These are phyloP conservation scores for Apamea monoglypha DNA, from an alignment of 2,888 invertebrate species.

Conservation along the genomic window DNA sequence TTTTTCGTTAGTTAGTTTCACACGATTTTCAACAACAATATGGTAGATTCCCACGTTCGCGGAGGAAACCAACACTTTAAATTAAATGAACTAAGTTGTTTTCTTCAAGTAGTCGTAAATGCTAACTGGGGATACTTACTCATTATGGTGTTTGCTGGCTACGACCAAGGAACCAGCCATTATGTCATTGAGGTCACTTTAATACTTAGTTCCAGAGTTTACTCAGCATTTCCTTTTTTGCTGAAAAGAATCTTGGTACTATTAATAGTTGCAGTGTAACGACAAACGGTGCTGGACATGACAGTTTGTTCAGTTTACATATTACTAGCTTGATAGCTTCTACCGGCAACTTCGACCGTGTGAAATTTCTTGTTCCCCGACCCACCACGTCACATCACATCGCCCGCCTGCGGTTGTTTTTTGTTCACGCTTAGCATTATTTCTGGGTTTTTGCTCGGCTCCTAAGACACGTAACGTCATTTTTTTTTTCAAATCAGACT, in stretches of 20 bases:
- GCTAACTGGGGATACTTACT: constrained; percentile 34
- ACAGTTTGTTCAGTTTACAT: background rate
- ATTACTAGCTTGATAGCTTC: background rate
- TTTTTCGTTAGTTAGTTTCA: background rate
- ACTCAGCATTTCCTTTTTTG: constrained; percentile 32
- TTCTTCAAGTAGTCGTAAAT: constrained; percentile 53
- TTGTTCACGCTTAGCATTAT: background rate
- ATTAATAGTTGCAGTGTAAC: background rate
- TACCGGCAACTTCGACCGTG: background rate
- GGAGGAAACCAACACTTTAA: constrained; percentile 38
- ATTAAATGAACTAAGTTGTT: constrained; percentile 43
- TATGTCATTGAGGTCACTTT: constrained; percentile 54
- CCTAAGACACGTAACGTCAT: no score
- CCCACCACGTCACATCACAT: background rate
- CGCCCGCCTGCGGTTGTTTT: background rate
- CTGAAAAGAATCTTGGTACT: background rate
- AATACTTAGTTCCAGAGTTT: constrained; percentile 26
- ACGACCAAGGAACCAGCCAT: constrained; percentile 34
- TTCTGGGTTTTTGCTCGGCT: no score
- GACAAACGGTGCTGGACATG: background rate
- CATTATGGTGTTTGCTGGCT: constrained; percentile 38
- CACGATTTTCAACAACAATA: constrained; percentile 2
- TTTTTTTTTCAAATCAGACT: no score
- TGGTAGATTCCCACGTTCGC: background rate
- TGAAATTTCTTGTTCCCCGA: background rate